Conservation (phyloP, 2,888 invertebrate genomes). For the Ormyrus nitidulus region DNA sequence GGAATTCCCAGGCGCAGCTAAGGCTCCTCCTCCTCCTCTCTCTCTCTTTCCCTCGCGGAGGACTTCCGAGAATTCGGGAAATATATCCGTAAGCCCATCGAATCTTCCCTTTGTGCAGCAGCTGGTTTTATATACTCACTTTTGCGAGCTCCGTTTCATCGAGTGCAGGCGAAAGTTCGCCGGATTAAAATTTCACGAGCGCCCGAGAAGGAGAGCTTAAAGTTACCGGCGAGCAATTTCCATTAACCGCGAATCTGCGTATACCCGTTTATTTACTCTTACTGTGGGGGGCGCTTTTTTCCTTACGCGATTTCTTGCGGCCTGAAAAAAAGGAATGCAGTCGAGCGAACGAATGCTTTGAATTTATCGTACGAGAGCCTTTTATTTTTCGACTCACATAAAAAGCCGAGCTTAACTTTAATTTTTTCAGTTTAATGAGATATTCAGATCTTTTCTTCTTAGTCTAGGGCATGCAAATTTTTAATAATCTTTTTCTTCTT, state of each 20-base stretch:
- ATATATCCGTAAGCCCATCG: not conserved
- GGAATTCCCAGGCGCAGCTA: not conserved
- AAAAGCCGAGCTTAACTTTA: no score
- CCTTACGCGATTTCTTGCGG: conserved; percentile 6
- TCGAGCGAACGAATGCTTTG: conserved; percentile 10
- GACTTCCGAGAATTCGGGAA: conserved; percentile 13
- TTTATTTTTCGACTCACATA: not conserved
- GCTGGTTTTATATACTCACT: not conserved
- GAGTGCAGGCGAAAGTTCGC: conserved; percentile 8
- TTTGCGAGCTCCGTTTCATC: not conserved
- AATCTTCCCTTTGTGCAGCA: conserved; percentile 21
- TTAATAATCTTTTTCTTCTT: not conserved
- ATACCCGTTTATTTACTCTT: conserved; percentile 33
- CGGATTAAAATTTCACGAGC: conserved; percentile 45
- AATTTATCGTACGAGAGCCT: conserved; percentile 11
- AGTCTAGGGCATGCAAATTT: not conserved
- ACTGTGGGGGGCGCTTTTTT: not conserved
- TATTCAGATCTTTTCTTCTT: not conserved
- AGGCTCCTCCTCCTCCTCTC: not conserved
- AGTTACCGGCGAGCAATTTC: conserved; percentile 23
- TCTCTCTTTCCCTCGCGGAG: not conserved
- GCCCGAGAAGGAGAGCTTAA: not conserved
- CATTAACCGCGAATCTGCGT: conserved; percentile 39
- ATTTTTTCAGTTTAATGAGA: not conserved
- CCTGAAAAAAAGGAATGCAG: not conserved